These are phyloP conservation scores for Sycophila sp. DNA, from an alignment of 1,140 invertebrate species.

Conservation along the genomic window DNA sequence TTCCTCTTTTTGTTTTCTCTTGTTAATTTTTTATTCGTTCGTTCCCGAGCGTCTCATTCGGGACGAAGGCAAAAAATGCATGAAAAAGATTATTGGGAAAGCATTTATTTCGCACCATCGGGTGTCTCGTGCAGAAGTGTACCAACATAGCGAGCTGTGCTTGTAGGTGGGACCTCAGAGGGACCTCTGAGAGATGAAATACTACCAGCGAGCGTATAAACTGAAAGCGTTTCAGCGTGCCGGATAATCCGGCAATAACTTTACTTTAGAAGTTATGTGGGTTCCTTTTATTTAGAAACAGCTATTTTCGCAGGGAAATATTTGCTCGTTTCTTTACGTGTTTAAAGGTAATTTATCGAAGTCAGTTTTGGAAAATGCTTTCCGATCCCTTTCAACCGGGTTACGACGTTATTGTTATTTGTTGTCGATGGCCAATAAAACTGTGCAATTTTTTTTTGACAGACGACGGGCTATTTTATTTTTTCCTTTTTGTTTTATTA, in stretches of 20 bases:
- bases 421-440: no score
- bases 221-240: conserved; percentile 18
- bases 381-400: no score
- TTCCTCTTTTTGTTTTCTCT: background rate
- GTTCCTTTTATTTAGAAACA: conserved; percentile 23
- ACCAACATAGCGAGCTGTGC: no score
- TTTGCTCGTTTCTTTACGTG: conserved; percentile 1
- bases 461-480: no score
- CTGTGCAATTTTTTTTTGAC: no score
- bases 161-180: no score
- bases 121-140: conserved; percentile 26
- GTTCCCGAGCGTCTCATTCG: no score
- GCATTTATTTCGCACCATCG: conserved; percentile 42
- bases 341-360: conserved; percentile 14
- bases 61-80: no score
- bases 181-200: conserved; percentile 30
- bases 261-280: background rate
- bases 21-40: no score
- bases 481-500: no score
- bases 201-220: conserved; percentile 25
- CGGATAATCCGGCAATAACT: conserved; percentile 39
- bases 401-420: no score
- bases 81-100: conserved; percentile 45
- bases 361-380: no score
- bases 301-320: conserved; percentile 4